Evolutionary conservation across 2,797 vertebrate species (phyloP).

Genomic region (Sternarchorhynchus goeldii): DNA sequence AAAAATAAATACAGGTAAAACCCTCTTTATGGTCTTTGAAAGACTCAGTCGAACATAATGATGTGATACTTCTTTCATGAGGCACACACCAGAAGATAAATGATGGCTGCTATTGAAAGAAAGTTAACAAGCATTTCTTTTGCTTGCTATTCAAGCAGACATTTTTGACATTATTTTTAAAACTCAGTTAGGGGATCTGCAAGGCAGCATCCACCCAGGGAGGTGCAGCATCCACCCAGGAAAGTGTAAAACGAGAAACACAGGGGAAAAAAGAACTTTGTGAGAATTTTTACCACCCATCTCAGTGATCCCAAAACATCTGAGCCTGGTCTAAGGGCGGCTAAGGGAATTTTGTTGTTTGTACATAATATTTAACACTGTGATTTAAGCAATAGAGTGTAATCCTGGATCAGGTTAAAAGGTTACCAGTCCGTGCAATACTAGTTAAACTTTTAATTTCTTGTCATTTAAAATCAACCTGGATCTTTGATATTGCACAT

Average conservation of each 20-base stretch:
- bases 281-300: conserved; percentile 12
- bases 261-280: conserved; percentile 42
- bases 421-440: too few species aligned
- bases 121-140: not conserved
- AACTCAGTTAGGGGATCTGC: not conserved
- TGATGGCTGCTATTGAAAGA: not conserved
- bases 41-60: not conserved
- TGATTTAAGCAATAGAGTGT: not conserved
- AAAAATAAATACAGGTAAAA: not conserved
- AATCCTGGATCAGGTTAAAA: too few species aligned
- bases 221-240: not conserved
- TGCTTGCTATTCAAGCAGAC: not conserved
- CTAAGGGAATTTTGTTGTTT: not conserved
- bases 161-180: not conserved
- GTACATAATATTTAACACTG: not conserved
- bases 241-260: conserved; percentile 15
- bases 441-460: too few species aligned
- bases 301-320: not conserved
- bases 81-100: not conserved
- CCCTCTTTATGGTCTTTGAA: too few species aligned
- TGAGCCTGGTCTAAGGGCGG: not conserved
- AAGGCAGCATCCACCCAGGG: not conserved
- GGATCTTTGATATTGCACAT: too few species aligned
- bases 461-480: too few species aligned
- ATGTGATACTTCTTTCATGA: not conserved